Conservation (phyloP, 2,113 vertebrate genomes). For the Prietella phreatophila region DNA sequence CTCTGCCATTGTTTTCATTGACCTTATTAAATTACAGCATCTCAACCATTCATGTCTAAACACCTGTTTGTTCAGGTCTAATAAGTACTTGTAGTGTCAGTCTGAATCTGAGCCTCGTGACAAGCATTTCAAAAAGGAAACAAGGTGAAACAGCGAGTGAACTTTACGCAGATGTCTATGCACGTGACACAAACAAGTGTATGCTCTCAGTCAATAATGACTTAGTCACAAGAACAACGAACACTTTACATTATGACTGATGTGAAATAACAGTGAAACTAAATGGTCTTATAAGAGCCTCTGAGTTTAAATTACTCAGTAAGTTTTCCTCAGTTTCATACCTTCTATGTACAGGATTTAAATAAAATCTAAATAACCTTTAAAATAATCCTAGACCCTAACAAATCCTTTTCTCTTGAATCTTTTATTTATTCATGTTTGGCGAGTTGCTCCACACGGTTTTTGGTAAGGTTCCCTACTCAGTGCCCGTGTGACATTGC, state of each 20-base stretch:
- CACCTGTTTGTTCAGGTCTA: too few species aligned
- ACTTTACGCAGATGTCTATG: background rate
- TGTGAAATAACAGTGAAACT: background rate
- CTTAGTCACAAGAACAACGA: background rate
- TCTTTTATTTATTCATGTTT: background rate
- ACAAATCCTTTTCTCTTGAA: background rate
- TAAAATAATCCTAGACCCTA: background rate
- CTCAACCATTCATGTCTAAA: too few species aligned
- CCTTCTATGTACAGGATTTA: background rate
- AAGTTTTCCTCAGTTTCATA: background rate
- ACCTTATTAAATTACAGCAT: too few species aligned
- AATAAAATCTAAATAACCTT: background rate
- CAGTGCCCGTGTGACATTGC: background rate
- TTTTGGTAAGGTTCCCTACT: constrained; percentile 11
- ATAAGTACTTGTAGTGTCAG: too few species aligned
- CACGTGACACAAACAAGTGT: background rate
- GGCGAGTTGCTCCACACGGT: background rate
- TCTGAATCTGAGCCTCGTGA: too few species aligned
- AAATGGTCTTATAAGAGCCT: too few species aligned
- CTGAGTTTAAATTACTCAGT: background rate
- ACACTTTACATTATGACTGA: background rate
- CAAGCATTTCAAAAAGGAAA: background rate
- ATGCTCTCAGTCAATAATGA: background rate
- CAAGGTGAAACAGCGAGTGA: background rate
- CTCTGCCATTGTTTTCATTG: too few species aligned